Base-by-base conservation (phyloP, 2,797 vertebrate genomes). In the Bufotes viridis region DNA sequence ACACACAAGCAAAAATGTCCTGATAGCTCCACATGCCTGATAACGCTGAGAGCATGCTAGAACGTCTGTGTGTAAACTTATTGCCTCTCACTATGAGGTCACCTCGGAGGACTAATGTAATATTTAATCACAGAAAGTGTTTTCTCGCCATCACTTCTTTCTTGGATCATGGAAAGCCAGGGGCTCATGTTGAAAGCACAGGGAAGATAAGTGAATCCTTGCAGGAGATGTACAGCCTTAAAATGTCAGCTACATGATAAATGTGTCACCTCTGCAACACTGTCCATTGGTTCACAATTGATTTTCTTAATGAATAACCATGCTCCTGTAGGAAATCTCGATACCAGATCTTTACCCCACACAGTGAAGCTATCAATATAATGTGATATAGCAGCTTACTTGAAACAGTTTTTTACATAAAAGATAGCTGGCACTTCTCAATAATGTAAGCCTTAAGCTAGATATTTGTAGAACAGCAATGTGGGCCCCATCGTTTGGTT, bases 41-140 rank as follows among this genome's bases (percentile, higher is more conserved):
- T 85, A 85, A 85, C 12, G 34, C 34, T 63, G 57, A 65, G 70
- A 65, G 75, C 12, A 17, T 84, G 34, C 17, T 12, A 26, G 34
- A 53, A 18, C 72, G 12, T 15, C 34, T 61, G 72, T 63, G 72
- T 42, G 6, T 49, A 63, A 63, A 63, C 15, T 26, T 63, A 15
- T 14, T 26, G 72, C 58, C 55, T 60, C 42, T 75, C 82, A 84
- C 84, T 67, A 65, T 51, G 34, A 20, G 60, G 58, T 70, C 57
- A 72, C 57, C 72, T n/a, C 75, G 14, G 26, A 61, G 72, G 57
- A 65, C 58, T 78, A 85, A 85, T 85, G 70, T 65, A 75, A 61
- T 85, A 78, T 65, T 65, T 85, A 58, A 85, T 85, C 34, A 85
- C 57, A 26, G 8, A 84, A 61, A 76, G 29, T 76, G 83, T 76